phyloP scores from a whole-genome alignment of 2,113 vertebrate genomes.

The Rhinoptilus africanus region DNA sequence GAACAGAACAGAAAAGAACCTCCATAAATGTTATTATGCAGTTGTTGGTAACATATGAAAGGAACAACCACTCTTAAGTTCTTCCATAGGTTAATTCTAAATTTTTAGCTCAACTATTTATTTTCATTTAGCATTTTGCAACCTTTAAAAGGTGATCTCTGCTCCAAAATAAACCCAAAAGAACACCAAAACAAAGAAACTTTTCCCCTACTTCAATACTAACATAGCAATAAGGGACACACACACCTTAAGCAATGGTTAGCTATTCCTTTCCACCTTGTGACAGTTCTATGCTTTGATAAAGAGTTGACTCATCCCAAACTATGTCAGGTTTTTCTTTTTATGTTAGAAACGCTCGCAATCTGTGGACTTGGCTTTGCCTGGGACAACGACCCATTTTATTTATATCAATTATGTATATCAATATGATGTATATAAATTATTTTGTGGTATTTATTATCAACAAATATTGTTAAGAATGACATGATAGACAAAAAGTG shows the following conservation, averaged over 20 bases:
- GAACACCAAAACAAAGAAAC: accelerated
- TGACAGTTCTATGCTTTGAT: background rate
- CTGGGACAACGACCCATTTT: background rate
- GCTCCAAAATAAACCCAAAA: background rate
- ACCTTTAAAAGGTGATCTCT: background rate
- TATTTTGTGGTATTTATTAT: background rate
- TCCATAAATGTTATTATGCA: background rate
- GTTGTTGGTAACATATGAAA: background rate
- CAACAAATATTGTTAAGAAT: background rate
- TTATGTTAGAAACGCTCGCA: background rate
- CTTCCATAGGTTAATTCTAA: background rate
- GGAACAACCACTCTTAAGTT: background rate
- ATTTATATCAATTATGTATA: background rate
- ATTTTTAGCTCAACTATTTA: background rate
- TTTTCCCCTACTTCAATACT: background rate
- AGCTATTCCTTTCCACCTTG: background rate
- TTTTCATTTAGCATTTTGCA: background rate
- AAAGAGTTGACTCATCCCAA: background rate
- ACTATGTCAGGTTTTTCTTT: background rate
- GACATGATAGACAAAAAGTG: background rate
- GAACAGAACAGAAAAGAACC: background rate
- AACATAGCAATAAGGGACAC: background rate
- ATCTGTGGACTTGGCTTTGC: background rate
- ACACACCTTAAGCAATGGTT: background rate
- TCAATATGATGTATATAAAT: background rate